Evolutionary conservation across 2,797 vertebrate species (phyloP).

Genomic region (Channallabes apus): DNA sequence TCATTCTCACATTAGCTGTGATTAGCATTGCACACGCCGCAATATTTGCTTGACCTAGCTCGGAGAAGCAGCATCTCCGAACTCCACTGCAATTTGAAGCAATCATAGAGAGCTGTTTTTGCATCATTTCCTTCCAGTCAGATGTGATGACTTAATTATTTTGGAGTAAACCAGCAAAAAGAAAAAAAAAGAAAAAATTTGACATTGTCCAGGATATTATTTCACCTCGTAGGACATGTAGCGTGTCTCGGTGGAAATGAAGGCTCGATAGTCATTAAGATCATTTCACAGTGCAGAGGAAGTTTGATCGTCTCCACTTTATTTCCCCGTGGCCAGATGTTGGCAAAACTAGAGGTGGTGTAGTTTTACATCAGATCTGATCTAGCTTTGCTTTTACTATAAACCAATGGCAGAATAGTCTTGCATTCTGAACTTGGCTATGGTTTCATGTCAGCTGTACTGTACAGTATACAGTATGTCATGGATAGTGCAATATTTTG

Average conservation of each 20-base stretch:
- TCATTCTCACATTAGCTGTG: neutral
- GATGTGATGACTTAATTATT: too few species aligned
- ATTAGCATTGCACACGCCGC: constrained; percentile 2
- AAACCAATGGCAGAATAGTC: neutral
- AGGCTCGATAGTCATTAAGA: neutral
- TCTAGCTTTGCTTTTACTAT: neutral
- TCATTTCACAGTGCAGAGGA: neutral
- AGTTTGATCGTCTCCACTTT: constrained; percentile 1
- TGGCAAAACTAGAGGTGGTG: neutral
- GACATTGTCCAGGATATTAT: neutral
- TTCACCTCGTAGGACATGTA: neutral
- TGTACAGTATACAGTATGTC: neutral
- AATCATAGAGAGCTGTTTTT: neutral
- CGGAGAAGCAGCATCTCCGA: neutral
- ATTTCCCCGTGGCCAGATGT: neutral
- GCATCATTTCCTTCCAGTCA: neutral
- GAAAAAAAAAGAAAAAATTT: too few species aligned
- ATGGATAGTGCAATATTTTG: neutral
- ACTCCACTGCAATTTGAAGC: neutral
- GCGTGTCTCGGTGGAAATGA: neutral
- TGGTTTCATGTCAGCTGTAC: neutral
- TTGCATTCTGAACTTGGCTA: neutral
- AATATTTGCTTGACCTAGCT: neutral
- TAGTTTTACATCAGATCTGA: neutral
- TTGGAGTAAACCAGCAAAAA: neutral